Conservation (phyloP, 92 coral and sea anemone genomes). For the Bergia puertoricense region DNA sequence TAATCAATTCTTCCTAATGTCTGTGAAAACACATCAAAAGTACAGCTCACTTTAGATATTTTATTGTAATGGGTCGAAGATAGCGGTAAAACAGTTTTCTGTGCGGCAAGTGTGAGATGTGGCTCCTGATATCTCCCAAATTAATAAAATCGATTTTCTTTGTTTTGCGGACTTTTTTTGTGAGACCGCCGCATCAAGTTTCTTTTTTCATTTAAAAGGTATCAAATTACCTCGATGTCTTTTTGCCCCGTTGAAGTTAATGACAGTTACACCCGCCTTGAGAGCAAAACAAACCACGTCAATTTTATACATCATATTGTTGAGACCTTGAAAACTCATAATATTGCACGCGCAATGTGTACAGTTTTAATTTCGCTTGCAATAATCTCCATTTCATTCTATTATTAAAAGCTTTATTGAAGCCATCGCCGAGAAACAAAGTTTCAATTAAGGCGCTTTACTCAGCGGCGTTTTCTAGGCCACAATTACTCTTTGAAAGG, state of each 20-base stretch:
- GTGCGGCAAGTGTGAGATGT: constrained; percentile 44
- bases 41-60: constrained; percentile 20
- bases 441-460: constrained; percentile 85
- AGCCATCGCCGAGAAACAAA: constrained; percentile 88
- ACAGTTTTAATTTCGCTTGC: constrained; percentile 66
- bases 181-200: constrained; percentile 37
- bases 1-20: constrained; percentile 42
- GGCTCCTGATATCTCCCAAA: constrained; percentile 33
- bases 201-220: constrained; percentile 13
- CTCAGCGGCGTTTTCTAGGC: constrained; percentile 72
- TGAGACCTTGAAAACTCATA: constrained; percentile 26
- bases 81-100: constrained; percentile 38
- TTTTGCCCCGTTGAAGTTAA: constrained; percentile 12
- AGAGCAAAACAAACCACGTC: constrained; percentile 32
- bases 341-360: constrained; percentile 44
- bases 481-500: constrained; percentile 63
- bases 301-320: neutral
- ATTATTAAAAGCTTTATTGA: constrained; percentile 70
- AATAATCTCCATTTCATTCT: constrained; percentile 76
- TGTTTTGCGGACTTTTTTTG: constrained; percentile 32
- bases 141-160: constrained; percentile 39
- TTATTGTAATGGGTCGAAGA: constrained; percentile 36
- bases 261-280: constrained; percentile 9
- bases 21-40: constrained; percentile 46
- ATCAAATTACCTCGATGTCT: constrained; percentile 16